Evolutionary conservation across 2,113 vertebrate species (phyloP), one percentile per base, ranked within the genome.

Genomic region (Mandrillus leucophaeus): DNA sequence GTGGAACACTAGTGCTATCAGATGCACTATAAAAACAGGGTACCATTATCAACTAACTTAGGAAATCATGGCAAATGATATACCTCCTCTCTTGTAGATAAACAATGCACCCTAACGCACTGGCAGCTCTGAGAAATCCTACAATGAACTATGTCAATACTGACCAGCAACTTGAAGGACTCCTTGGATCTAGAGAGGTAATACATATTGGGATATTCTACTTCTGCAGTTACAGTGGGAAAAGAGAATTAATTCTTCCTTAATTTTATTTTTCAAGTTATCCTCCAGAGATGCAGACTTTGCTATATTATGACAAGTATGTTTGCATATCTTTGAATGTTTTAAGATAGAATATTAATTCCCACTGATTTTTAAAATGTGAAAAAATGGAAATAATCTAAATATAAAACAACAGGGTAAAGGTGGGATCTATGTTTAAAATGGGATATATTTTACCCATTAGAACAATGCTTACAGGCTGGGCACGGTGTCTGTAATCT

Each of bases 301-400:
- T 66, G 35, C 30, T 12, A 32, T 73, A 57, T 66, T 78, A 78
- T 78, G 59, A 92, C 52, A 94, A 90, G 11, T 66, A 73, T 83
- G 35, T 32, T 48, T 93, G 20, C 35, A 87, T 83, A 90, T 2
- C 38, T 52, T 86, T 79, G 18, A 95, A 84, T 61, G 14, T 90
- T 92, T 95, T 57, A 86, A 95, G 95, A 87, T 50, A 92, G 12
- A 72, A 59, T 78, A 73, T 64, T 72, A 92, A 76, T 50, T 78
- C 14, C 5, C 16, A 64, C 17, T 25, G 59, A 72, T 75, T 78
- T 90, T 91, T 43, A 61, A 93, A 93, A 96, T 68, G 20, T 35
- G 35, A 93, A 87, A 55, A 55, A 93, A 97, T 57, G 20, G 38
- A 86, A 95, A 96, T 61, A 85, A 95, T 50, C 11, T 91, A 84